These are phyloP conservation scores for Parambassis ranga DNA, from an alignment of 2,797 vertebrate species.

Conservation along the genomic window DNA sequence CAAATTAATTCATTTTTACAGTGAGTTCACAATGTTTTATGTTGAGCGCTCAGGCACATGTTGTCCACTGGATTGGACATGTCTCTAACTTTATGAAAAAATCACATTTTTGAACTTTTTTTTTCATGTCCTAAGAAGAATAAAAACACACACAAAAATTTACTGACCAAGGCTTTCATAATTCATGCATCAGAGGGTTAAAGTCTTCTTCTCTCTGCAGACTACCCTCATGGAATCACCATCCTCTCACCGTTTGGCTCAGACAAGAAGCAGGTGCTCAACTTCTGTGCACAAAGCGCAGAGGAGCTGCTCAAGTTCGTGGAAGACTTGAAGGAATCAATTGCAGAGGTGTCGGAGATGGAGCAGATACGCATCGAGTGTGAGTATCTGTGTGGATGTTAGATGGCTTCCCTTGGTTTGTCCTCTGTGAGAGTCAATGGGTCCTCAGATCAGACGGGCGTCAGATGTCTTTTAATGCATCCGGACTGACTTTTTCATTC, in stretches of 20 bases:
- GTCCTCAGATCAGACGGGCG: not conserved
- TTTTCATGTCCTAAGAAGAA: too few relatives aligned
- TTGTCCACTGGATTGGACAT: too few relatives aligned
- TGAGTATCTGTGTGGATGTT: constrained; percentile 78
- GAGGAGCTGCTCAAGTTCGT: constrained; percentile 98
- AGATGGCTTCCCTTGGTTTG: too few relatives aligned
- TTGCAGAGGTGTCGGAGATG: constrained; percentile 97
- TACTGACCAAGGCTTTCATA: too few relatives aligned
- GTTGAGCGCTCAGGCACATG: too few relatives aligned
- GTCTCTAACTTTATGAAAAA: too few relatives aligned
- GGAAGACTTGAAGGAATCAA: constrained; percentile 97
- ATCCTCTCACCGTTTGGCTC: constrained; percentile 93
- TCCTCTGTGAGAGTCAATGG: not conserved
- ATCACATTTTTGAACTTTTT: too few relatives aligned
- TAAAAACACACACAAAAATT: too few relatives aligned
- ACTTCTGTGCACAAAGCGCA: constrained; percentile 94
- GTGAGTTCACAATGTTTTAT: too few relatives aligned
- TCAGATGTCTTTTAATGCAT: not conserved
- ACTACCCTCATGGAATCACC: constrained; percentile 96
- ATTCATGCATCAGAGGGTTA: too few relatives aligned
- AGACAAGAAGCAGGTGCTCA: constrained; percentile 95
- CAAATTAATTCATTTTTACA: too few relatives aligned
- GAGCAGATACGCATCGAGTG: constrained; percentile 98
- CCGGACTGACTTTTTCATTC: not conserved
- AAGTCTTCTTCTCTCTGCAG: constrained; percentile 64